A percentile compares a stretch with the other conserved stretches of the same genome.
Evolutionary conservation across 2,113 vertebrate genomes (phyloP).

Genomic region (Holacanthus passer): DNA sequence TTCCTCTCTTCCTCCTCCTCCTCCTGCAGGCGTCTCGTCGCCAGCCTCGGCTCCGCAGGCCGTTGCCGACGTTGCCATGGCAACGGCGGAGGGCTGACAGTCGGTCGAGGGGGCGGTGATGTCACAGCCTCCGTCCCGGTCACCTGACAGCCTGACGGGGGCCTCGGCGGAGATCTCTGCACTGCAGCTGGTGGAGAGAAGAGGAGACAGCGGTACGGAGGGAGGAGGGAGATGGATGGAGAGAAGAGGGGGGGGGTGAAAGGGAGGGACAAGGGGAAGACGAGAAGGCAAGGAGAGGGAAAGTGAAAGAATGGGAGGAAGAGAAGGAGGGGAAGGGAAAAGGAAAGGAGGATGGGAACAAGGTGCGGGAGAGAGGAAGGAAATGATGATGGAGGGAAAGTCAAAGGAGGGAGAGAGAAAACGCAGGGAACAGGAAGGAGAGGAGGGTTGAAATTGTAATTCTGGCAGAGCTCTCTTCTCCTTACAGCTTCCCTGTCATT

Average conservation of each 20-base stretch:
- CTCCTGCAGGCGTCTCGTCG: slow-evolving; percentile 75
- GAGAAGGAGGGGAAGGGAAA: background rate
- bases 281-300: too few relatives aligned
- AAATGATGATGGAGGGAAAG: background rate
- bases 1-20: slow-evolving; percentile 73
- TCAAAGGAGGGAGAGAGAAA: background rate
- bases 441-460: slow-evolving; percentile 65
- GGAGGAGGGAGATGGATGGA: slow-evolving; percentile 25
- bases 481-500: slow-evolving; percentile 41
- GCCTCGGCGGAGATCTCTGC: slow-evolving; percentile 86
- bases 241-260: background rate
- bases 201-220: slow-evolving; percentile 10
- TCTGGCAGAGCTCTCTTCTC: slow-evolving; percentile 59
- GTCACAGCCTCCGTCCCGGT: slow-evolving; percentile 83
- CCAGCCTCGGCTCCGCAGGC: slow-evolving; percentile 83
- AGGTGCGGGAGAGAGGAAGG: background rate
- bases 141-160: slow-evolving; percentile 84
- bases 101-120: slow-evolving; percentile 78
- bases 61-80: slow-evolving; percentile 87
- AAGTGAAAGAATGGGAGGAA: background rate
- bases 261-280: background rate
- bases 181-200: slow-evolving; percentile 87
- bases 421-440: slow-evolving; percentile 8
- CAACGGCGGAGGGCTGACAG: slow-evolving; percentile 84
- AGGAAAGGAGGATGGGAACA: background rate